Conservation (phyloP, 2,797 vertebrate species). For the Poeciliopsis gracilis region DNA sequence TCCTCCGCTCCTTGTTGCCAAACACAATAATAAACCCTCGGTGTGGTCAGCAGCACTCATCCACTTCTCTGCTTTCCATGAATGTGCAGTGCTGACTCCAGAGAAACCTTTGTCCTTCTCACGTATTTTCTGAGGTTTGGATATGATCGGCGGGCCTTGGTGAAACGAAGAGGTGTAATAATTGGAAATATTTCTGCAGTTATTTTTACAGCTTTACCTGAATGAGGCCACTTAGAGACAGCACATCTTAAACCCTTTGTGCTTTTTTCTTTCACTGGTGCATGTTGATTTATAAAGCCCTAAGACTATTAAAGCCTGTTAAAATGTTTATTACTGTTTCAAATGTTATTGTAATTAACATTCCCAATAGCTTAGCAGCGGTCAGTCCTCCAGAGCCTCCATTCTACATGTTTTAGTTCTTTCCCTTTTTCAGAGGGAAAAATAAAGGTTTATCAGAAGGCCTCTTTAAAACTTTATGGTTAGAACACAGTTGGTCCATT, state of each 20-base stretch:
- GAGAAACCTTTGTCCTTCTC: constrained; percentile 37
- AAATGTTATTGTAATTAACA: background rate
- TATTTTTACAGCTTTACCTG: background rate
- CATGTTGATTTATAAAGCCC: background rate
- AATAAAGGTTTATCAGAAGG: too few species aligned
- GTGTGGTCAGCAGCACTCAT: constrained; percentile 38
- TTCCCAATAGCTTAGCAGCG: background rate
- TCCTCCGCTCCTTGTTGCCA: constrained; percentile 65
- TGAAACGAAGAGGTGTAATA: background rate
- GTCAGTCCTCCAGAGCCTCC: too few species aligned
- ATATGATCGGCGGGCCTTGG: constrained; percentile 14
- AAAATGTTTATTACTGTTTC: background rate
- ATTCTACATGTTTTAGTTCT: too few species aligned
- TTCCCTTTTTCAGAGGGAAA: too few species aligned
- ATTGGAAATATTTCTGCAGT: background rate
- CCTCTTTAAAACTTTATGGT: too few species aligned
- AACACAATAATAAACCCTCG: constrained; percentile 72
- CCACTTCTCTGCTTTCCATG: constrained; percentile 57
- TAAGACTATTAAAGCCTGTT: background rate
- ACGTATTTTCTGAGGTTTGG: constrained; percentile 26
- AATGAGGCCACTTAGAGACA: background rate
- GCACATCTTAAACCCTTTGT: background rate
- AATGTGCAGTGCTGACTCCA: constrained; percentile 50
- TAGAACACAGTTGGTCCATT: too few species aligned
- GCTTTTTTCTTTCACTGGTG: background rate